phyloP scores from a whole-genome alignment of 2,888 invertebrate genomes.

The Nemotelus nigrinus region DNA sequence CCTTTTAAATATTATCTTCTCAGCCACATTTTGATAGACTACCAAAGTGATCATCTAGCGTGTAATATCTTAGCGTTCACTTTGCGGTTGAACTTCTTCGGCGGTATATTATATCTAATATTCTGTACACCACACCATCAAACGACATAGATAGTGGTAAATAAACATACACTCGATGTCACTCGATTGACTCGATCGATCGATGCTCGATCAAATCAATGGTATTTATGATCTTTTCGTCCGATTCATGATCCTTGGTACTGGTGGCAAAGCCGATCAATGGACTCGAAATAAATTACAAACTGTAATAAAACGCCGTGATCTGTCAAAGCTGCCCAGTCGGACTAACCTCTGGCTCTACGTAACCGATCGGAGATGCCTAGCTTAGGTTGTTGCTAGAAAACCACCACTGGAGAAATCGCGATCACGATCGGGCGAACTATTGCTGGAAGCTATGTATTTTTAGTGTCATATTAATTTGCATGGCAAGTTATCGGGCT shows the following conservation, averaged over 20 bases:
- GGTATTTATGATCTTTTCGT: constrained; percentile 39
- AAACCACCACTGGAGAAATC: too few species aligned
- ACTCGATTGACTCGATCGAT: constrained; percentile 37
- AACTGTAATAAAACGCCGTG: constrained; percentile 33
- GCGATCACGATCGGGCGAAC: not conserved
- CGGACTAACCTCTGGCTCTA: not conserved
- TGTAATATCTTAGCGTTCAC: constrained; percentile 39
- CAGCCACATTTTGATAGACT: too few species aligned
- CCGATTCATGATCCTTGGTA: constrained; percentile 41
- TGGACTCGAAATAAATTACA: constrained; percentile 42
- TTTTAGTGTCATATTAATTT: constrained; percentile 43
- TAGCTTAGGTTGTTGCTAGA: too few species aligned
- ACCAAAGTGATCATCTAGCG: not conserved
- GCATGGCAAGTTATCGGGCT: constrained; percentile 33
- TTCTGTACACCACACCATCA: not conserved
- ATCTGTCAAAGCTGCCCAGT: constrained; percentile 40
- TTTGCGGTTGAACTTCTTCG: constrained; percentile 49
- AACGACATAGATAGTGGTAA: not conserved
- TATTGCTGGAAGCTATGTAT: constrained; percentile 26
- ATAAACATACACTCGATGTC: constrained; percentile 2
- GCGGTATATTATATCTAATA: constrained; percentile 37
- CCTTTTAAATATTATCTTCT: too few species aligned
- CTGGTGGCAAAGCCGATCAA: constrained; percentile 48
- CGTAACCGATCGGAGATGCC: constrained; percentile 10
- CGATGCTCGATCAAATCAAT: constrained; percentile 31